Evolutionary conservation across 2,797 vertebrate genomes (phyloP).

Genomic region (Cossypha niveicapilla): DNA sequence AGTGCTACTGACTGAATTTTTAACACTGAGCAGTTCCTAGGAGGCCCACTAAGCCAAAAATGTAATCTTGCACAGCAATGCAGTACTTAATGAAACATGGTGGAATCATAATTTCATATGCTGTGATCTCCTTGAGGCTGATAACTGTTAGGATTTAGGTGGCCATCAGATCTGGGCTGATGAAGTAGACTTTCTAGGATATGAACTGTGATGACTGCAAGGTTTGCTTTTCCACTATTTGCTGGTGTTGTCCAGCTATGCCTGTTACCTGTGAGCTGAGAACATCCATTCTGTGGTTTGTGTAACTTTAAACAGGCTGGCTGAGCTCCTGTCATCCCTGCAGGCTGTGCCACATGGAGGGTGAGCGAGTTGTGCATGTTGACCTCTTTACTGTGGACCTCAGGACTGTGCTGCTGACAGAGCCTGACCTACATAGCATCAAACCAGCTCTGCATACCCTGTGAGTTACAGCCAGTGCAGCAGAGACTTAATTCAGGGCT

Average conservation of each 20-base stretch:
- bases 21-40: constrained; percentile 21
- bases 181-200: neutral
- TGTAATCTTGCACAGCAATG: neutral
- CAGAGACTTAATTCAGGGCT: neutral
- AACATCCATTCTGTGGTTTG: neutral
- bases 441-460: rapidly evolving
- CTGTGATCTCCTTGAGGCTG: neutral
- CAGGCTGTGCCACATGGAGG: neutral
- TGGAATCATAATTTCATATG: constrained; percentile 3
- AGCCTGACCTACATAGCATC: neutral
- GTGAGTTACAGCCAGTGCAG: neutral
- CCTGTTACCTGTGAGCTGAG: neutral
- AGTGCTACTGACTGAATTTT: constrained; percentile 36
- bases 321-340: neutral
- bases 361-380: rapidly evolving
- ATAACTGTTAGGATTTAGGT: neutral
- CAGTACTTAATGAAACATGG: neutral
- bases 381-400: neutral
- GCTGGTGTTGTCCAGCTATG: neutral
- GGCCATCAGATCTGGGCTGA: neutral
- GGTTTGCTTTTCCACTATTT: neutral
- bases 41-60: constrained; percentile 17
- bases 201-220: neutral
- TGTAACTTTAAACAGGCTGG: neutral
- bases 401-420: neutral